Conservation (phyloP, 1,140 invertebrate species). For the Physella acuta region DNA sequence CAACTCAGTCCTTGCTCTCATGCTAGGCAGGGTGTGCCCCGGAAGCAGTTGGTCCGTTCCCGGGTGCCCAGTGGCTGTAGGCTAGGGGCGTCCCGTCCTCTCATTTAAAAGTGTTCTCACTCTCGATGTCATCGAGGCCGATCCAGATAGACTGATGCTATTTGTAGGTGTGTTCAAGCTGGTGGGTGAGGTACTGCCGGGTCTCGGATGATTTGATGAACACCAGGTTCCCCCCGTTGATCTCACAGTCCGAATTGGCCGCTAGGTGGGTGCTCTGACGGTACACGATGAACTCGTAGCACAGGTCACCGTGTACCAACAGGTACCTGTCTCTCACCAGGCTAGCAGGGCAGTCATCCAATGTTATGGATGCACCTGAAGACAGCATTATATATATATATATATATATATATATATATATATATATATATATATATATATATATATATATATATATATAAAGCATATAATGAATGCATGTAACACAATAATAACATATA, state of each 20-base stretch:
- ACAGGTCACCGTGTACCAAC: neutral
- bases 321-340: constrained; percentile 1
- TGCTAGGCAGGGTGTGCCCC: too few relatives aligned
- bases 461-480: neutral
- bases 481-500: neutral
- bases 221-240: neutral
- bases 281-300: neutral
- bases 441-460: too few relatives aligned
- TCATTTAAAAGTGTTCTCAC: neutral
- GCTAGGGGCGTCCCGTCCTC: neutral
- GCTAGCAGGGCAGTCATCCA: neutral
- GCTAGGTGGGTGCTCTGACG: neutral
- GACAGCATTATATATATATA: neutral
- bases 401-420: neutral
- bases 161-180: neutral
- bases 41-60: neutral
- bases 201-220: neutral
- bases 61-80: constrained; percentile 1
- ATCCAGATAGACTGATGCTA: neutral
- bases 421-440: neutral
- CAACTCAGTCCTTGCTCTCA: neutral
- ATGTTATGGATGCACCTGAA: neutral
- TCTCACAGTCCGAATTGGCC: neutral
- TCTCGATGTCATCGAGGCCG: neutral
- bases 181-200: neutral